Base-by-base conservation (phyloP, 2,113 vertebrate species). In the Microtus richardsoni region DNA sequence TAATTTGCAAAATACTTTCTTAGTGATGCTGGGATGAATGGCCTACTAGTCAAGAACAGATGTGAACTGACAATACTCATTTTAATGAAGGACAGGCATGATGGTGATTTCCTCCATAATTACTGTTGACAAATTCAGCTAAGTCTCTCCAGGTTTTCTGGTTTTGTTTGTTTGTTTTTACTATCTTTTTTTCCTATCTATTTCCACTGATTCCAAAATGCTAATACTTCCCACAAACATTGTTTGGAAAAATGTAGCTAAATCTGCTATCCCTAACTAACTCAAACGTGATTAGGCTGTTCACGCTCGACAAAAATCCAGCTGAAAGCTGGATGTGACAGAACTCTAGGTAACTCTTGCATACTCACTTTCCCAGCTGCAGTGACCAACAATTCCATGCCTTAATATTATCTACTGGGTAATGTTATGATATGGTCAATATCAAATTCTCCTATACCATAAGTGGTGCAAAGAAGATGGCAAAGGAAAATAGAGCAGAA, bases 1-100 rank as follows among this genome's bases (percentile, higher is more conserved):
- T 88, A 64, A 86, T 96, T 97, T 97, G 92, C 73, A 96, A 92
- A 97, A 93, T n/a, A 74, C 6, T 92, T 36, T 93, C 89, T 21
- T 79, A 77, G 68, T 94, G 21, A 64, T 58, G 21, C 66, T 54
- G 77, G 89, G 89, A 78, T 17, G 36, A 90, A 68, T 89, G 62
- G 26, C 94, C 70, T 64, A 28, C 74, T 95, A 88, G 82, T 49
- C 91, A 96, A 93, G 30, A 64, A 82, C 60, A 95, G 97, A 75
- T 39, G 83, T 86, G 68, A 89, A 87, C 36, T 91, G 33, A 26
- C 64, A 82, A 49, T 74, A 60, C 44, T 95, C 85, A 66, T 87
- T 94, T 93, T 93, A 84, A 60, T 66, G 71, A 94, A 88, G 47
- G 49, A 30, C 9, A 84, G 24, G 49, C 49, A 33, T 4, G 1